Evolutionary conservation across 2,797 vertebrate species (phyloP).

Genomic region (Tangara arthus): DNA sequence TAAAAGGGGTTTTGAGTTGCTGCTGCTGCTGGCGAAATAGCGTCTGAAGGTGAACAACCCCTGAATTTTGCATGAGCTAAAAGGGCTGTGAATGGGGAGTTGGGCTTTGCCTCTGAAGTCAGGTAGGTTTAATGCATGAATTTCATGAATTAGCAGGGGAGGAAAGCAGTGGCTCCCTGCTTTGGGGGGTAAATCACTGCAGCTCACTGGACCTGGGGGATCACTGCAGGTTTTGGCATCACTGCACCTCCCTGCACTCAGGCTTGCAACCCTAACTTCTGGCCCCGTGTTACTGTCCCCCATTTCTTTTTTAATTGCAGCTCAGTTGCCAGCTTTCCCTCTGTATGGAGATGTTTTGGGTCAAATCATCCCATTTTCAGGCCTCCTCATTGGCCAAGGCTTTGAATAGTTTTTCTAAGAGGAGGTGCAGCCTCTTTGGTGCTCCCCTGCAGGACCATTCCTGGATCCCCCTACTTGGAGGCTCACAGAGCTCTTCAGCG

Average conservation of each 20-base stretch:
- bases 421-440: accelerated
- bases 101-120: background rate
- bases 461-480: accelerated
- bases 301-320: too few species aligned
- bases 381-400: accelerated
- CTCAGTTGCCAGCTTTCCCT: accelerated
- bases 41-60: background rate
- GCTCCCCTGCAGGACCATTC: accelerated
- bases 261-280: background rate
- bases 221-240: background rate
- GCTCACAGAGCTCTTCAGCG: accelerated
- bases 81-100: background rate
- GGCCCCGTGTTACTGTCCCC: accelerated
- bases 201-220: accelerated
- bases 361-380: background rate
- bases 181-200: background rate
- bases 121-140: background rate
- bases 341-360: background rate
- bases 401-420: background rate
- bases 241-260: background rate
- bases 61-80: background rate
- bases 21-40: background rate
- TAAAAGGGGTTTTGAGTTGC: background rate
- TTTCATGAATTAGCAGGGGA: background rate
- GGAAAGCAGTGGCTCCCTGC: background rate